These are phyloP conservation scores for Dissostichus mawsoni DNA, from an alignment of 2,113 vertebrate species.

Conservation along the genomic window DNA sequence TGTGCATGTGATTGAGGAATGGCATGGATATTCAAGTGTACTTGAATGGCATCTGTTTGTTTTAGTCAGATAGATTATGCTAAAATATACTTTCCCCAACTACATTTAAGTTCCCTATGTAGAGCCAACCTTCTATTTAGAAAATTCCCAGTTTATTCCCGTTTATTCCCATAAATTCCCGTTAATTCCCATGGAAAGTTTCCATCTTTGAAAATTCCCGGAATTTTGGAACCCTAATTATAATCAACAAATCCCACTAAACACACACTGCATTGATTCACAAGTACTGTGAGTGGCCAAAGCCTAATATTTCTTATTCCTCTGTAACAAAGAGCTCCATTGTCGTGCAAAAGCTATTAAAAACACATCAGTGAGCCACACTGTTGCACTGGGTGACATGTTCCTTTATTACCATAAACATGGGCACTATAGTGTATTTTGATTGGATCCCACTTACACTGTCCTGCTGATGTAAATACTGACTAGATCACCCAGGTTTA, in stretches of 20 bases:
- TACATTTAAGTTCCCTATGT: no score
- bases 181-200: no score
- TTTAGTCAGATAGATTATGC: no score
- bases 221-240: no score
- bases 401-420: conserved; percentile 5
- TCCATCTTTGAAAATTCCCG: no score
- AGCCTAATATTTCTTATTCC: neutral
- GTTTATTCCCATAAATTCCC: no score
- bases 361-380: neutral
- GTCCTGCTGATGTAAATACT: conserved; percentile 7
- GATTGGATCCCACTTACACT: neutral
- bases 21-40: no score
- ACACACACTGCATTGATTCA: neutral
- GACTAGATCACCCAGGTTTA: neutral
- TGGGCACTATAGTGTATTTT: neutral
- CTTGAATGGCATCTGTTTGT: no score
- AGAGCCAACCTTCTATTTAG: no score
- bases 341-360: neutral
- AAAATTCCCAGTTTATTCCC: no score
- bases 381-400: neutral
- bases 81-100: no score
- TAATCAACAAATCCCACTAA: neutral
- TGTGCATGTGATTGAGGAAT: no score
- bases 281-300: neutral
- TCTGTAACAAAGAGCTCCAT: neutral